A percentile compares a stretch with the other conserved stretches of the same genome.
phyloP scores from a whole-genome alignment of 2,113 vertebrate genomes.

The Silurus meridionalis region DNA sequence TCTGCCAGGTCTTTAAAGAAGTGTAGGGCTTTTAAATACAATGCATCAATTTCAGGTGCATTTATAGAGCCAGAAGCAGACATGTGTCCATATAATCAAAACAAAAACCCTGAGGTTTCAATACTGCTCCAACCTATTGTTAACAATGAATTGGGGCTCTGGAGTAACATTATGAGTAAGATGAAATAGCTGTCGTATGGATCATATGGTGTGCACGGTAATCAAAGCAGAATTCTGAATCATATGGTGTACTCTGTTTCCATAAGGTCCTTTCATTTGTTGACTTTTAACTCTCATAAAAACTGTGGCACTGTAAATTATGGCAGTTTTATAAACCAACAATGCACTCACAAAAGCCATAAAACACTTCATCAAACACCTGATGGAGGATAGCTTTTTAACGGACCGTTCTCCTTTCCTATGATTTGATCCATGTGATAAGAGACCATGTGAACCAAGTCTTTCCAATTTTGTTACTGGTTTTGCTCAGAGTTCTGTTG shows the following conservation, averaged over 20 bases:
- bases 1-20: neutral
- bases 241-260: slow-evolving; percentile 4
- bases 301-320: neutral
- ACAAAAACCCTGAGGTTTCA: neutral
- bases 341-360: slow-evolving; percentile 12
- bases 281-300: slow-evolving; percentile 32
- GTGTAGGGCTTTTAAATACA: neutral
- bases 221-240: slow-evolving; percentile 14
- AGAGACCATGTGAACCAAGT: neutral
- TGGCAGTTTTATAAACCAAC: slow-evolving; percentile 37
- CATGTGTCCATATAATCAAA: slow-evolving; percentile 1
- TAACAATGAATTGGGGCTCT: neutral
- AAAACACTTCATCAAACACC: slow-evolving; percentile 20
- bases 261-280: slow-evolving; percentile 25
- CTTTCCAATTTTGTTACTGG: neutral
- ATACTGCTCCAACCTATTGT: slow-evolving; percentile 12
- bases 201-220: neutral
- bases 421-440: slow-evolving; percentile 25
- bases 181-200: slow-evolving; percentile 9
- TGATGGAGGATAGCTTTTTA: slow-evolving; percentile 18
- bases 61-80: neutral
- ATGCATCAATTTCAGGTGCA: neutral
- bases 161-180: neutral
- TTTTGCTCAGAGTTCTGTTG: neutral
- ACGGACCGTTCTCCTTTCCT: neutral